phyloP scores from a whole-genome alignment of 1,140 invertebrate species.

The Drosophila leontia region DNA sequence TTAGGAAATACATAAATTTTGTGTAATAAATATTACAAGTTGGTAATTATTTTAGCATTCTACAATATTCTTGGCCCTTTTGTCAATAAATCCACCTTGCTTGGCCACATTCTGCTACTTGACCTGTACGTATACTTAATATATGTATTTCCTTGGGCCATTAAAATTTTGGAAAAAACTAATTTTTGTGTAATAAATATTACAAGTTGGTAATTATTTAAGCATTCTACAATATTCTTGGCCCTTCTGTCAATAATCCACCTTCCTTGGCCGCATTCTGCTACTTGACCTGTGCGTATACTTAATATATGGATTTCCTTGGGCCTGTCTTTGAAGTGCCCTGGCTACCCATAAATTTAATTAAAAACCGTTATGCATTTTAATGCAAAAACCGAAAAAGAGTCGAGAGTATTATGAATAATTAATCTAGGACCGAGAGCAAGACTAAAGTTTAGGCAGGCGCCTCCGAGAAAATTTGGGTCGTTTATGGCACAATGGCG shows the following conservation, averaged over 20 bases:
- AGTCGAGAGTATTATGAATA: constrained; percentile 67
- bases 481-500: constrained; percentile 76
- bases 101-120: constrained; percentile 4
- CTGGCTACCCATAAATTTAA: constrained; percentile 52
- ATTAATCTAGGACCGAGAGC: constrained; percentile 60
- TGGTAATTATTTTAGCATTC: neutral
- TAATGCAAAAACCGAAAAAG: constrained; percentile 53
- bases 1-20: too few species aligned
- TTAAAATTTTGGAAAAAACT: too few species aligned
- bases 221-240: neutral
- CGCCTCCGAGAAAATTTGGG: constrained; percentile 63
- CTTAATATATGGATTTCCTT: constrained; percentile 24
- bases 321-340: constrained; percentile 27
- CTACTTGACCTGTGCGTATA: constrained; percentile 26
- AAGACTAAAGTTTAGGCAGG: constrained; percentile 23
- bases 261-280: neutral
- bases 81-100: constrained; percentile 11
- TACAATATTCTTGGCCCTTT: neutral
- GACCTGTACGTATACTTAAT: constrained; percentile 36
- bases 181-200: too few species aligned
- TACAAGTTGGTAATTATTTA: too few species aligned
- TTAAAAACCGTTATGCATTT: constrained; percentile 66
- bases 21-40: too few species aligned
- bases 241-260: constrained; percentile 10
- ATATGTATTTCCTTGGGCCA: constrained; percentile 3